A percentile compares a stretch with the other conserved stretches of the same genome.
phyloP scores from a whole-genome alignment of 1,140 invertebrate genomes.

The Caenorhabditis latens region DNA sequence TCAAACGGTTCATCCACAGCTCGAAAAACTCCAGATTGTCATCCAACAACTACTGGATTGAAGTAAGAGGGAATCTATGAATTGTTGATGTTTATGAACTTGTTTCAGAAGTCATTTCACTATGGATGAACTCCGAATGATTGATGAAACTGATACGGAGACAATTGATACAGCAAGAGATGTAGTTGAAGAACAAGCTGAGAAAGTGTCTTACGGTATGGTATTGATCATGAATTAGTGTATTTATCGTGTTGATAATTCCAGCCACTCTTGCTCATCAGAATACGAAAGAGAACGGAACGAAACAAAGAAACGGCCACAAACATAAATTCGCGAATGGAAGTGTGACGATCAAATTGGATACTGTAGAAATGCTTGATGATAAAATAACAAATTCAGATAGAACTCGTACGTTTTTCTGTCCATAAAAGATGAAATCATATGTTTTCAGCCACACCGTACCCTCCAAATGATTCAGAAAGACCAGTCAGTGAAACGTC shows the following conservation, averaged over 20 bases:
- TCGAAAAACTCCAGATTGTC: not conserved
- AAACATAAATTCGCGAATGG: not conserved
- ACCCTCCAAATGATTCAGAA: constrained; percentile 16
- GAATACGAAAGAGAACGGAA: not conserved
- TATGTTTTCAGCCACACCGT: constrained; percentile 32
- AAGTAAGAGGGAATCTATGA: not conserved
- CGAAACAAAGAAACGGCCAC: not conserved
- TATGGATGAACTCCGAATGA: constrained; percentile 45
- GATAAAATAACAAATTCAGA: constrained; percentile 23
- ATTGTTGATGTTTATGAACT: no score
- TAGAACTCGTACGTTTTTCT: constrained; percentile 11
- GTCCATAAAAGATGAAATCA: not conserved
- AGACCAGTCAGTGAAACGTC: constrained; percentile 20
- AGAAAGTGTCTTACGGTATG: not conserved
- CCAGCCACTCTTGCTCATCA: not conserved
- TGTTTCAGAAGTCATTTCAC: constrained; percentile 47
- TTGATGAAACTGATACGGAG: constrained; percentile 38
- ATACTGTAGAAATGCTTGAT: not conserved
- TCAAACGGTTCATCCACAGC: not conserved
- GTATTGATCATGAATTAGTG: not conserved
- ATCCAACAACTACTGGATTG: constrained; percentile 16
- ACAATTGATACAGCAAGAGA: constrained; percentile 18
- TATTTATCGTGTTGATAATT: not conserved
- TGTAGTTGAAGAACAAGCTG: constrained; percentile 14
- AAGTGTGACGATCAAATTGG: constrained; percentile 33